A percentile compares a stretch with the other conserved stretches of the same genome.
Evolutionary conservation across 2,797 vertebrate species (phyloP).

Genomic region (Pantherophis vulpinus): DNA sequence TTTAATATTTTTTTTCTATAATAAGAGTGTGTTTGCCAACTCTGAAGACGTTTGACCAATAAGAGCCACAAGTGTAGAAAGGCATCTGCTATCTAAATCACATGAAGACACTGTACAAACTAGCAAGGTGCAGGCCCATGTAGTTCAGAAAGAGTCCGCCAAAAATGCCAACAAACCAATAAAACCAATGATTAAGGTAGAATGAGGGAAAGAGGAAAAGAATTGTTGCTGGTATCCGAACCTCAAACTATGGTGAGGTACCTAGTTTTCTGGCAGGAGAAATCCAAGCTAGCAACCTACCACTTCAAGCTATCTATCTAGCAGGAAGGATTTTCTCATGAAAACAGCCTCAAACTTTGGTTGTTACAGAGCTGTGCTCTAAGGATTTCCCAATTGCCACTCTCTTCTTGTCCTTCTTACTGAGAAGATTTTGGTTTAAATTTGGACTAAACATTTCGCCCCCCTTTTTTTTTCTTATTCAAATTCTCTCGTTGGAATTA

Average conservation of each 20-base stretch:
- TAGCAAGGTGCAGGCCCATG: not conserved
- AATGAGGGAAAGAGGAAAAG: not conserved
- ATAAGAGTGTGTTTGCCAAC: not conserved
- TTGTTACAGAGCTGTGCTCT: too few relatives aligned
- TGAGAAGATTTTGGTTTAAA: not conserved
- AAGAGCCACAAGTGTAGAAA: not conserved
- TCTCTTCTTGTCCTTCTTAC: not conserved
- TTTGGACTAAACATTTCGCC: too few relatives aligned
- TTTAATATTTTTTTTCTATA: not conserved
- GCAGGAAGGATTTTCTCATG: not conserved
- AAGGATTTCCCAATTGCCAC: not conserved
- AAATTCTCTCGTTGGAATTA: not conserved
- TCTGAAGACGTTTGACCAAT: not conserved
- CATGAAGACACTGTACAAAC: not conserved
- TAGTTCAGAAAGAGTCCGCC: not conserved
- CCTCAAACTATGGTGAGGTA: not conserved
- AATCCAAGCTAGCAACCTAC: not conserved
- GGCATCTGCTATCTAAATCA: not conserved
- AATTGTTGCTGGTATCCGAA: not conserved
- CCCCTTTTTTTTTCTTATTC: rapidly evolving
- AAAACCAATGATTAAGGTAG: not conserved
- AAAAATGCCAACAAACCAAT: not conserved
- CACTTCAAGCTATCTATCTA: too few relatives aligned
- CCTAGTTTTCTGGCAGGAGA: not conserved
- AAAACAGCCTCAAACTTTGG: too few relatives aligned